Evolutionary conservation across 2,113 vertebrate species (phyloP), one percentile per base, ranked within the genome.

Genomic region (Boulengeromyrus knoepffleri): DNA sequence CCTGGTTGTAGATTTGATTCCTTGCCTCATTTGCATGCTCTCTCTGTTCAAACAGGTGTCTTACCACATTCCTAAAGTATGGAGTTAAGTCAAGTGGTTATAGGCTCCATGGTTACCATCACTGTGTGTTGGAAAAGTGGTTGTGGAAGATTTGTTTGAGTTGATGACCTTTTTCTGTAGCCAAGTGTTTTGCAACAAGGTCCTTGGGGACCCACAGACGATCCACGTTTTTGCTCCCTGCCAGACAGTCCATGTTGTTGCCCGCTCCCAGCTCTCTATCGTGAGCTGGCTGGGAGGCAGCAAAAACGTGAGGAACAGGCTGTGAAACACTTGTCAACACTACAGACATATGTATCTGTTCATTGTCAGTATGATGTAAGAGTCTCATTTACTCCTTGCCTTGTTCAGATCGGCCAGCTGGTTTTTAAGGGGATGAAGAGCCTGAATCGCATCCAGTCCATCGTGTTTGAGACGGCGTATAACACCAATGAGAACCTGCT

Each of bases 401-500:
- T 19, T 36, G 49, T 56, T 90, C 93, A 99, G 99, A 95, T 99
- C 88, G 99, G 97, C 8, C 98, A 99, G 92, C 95, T 99, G 93
- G 99, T 97, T 91, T 99, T 99, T 93, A 97, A 98, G 95, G 98
- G 98, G 88, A 97, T 98, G 96, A 97, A 96, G 92, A 95, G 94
- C 90, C 96, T 99, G 85, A 99, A 99, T 92, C 94, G 98, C 91
- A 99, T 99, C 92, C 98, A 99, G 90, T 99, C 99, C 3, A 96
- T 99, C 89, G 99, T 99, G 87, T 99, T 99, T 0, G 98, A 99
- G 93, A 99, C 98, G 2, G 98, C 99, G 89, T 99, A 99, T 93
- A 99, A 97, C 92, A 99, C 98, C 90, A 99, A 99, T 0, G 98
- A 99, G 92, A 99, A 99, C 93, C 97, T 99, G 94, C 96, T 99